A percentile compares a stretch with the other conserved stretches of the same genome.
Conservation (phyloP, 1,140 invertebrate species). For the Drosophila miranda region DNA sequence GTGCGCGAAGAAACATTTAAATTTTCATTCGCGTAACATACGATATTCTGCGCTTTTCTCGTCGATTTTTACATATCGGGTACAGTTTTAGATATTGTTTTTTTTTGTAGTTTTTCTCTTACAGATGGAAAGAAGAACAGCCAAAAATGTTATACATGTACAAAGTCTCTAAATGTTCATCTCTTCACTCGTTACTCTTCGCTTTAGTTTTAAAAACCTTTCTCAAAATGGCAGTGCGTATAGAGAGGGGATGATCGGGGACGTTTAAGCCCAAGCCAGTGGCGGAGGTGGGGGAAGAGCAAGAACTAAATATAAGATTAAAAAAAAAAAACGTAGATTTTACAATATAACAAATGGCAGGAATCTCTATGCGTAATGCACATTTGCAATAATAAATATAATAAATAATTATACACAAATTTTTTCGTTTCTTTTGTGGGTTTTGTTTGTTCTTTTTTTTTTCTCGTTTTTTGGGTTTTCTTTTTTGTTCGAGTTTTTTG, state of each 20-base stretch:
- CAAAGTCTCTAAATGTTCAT: conserved; percentile 72
- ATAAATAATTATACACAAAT: conserved; percentile 35
- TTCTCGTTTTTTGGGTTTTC: conserved; percentile 33
- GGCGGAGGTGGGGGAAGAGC: neutral
- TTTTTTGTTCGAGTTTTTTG: conserved; percentile 31
- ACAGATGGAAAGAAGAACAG: conserved; percentile 67
- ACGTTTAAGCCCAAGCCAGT: too few species aligned
- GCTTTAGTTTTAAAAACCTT: conserved; percentile 64
- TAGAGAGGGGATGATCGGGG: conserved; percentile 11
- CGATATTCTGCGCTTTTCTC: conserved; percentile 20
- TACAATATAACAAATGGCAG: conserved; percentile 59
- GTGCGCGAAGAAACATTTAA: too few species aligned
- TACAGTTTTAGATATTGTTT: conserved; percentile 10
- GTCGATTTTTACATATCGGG: conserved; percentile 9
- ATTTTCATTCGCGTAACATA: too few species aligned
- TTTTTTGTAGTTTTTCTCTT: conserved; percentile 47
- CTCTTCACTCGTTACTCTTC: conserved; percentile 29
- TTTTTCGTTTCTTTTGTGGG: conserved; percentile 43
- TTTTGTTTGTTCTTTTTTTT: conserved; percentile 48
- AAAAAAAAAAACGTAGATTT: conserved; percentile 19
- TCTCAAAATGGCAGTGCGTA: conserved; percentile 76
- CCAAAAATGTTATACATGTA: conserved; percentile 78
- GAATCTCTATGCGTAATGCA: conserved; percentile 64
- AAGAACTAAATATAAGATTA: conserved; percentile 29
- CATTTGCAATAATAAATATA: conserved; percentile 22